Percentiles rank a stretch among this genome's conserved stretches.
Evolutionary conservation across 1,140 invertebrate species (phyloP).

Genomic region (Cherax quadricarinatus): DNA sequence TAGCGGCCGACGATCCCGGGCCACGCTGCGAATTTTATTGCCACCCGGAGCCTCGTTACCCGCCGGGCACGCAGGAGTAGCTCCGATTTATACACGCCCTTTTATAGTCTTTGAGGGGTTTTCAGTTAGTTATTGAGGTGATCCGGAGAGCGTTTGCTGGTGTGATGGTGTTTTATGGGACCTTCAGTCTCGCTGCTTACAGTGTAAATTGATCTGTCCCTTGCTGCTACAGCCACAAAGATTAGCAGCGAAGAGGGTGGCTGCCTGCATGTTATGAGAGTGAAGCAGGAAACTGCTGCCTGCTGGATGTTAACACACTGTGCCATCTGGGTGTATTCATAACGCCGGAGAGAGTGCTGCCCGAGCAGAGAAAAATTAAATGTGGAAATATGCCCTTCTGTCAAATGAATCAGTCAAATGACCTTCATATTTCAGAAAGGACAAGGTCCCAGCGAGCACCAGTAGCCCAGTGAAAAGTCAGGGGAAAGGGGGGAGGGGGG

Average conservation of each 20-base stretch:
- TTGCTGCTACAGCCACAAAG: too few relatives aligned
- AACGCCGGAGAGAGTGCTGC: neutral
- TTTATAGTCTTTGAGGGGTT: neutral
- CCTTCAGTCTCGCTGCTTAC: neutral
- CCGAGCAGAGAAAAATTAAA: conserved; percentile 12
- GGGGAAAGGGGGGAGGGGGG: too few relatives aligned
- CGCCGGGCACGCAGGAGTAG: neutral
- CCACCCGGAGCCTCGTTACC: neutral
- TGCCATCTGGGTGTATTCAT: conserved; percentile 14
- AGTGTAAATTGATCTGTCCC: neutral
- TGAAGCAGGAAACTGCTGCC: conserved; percentile 3
- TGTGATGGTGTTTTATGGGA: neutral
- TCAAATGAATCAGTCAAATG: conserved; percentile 45
- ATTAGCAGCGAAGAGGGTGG: neutral
- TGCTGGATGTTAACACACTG: neutral
- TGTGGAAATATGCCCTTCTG: conserved; percentile 38
- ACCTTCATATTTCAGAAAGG: conserved; percentile 33
- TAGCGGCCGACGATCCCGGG: neutral
- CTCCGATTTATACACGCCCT: neutral
- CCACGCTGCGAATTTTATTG: conserved; percentile 3
- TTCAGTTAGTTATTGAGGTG: neutral
- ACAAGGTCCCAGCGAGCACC: neutral
- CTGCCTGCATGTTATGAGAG: neutral
- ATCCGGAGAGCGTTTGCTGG: neutral
- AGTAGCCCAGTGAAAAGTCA: too few relatives aligned